Evolutionary conservation across 1,140 invertebrate species (phyloP).

Genomic region (Drosophila lacteicornis): DNA sequence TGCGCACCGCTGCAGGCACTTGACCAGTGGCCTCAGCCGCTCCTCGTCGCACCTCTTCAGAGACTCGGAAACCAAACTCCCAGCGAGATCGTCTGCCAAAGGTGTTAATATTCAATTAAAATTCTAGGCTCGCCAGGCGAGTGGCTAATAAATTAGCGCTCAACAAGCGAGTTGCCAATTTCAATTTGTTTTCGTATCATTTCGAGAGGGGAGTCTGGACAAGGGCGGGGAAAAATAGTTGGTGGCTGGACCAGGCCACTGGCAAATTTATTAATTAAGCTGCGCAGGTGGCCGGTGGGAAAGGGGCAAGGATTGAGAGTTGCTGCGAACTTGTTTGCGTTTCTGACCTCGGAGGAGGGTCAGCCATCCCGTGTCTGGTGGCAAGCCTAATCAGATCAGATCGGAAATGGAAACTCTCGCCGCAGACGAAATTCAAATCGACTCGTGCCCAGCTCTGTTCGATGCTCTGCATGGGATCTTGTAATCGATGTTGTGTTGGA

Average conservation of each 20-base stretch:
- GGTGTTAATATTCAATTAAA: conserved; percentile 83
- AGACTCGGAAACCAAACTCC: conserved; percentile 15
- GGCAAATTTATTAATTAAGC: conserved; percentile 70
- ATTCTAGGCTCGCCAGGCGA: conserved; percentile 68
- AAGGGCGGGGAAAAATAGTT: not conserved
- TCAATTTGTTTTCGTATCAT: conserved; percentile 81
- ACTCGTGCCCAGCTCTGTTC: conserved; percentile 35
- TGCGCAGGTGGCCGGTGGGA: conserved; percentile 65
- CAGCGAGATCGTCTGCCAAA: conserved; percentile 54
- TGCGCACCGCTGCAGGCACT: conserved; percentile 64
- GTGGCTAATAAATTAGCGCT: conserved; percentile 73
- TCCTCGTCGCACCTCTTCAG: not conserved
- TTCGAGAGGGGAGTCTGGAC: conserved; percentile 16
- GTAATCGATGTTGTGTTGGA: conserved; percentile 75
- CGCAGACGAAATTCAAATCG: conserved; percentile 33
- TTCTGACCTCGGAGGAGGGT: conserved; percentile 36
- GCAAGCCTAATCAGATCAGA: conserved; percentile 33
- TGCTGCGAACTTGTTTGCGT: conserved; percentile 46
- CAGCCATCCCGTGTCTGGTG: conserved; percentile 14
- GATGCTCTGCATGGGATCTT: conserved; percentile 58
- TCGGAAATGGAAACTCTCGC: conserved; percentile 34
- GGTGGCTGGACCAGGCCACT: conserved; percentile 7
- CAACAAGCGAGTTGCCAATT: conserved; percentile 79
- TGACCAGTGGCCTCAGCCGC: conserved; percentile 49
- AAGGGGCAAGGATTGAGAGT: conserved; percentile 28